Conservation (phyloP, 2,797 vertebrate genomes). For the Cephalopachus bancanus region DNA sequence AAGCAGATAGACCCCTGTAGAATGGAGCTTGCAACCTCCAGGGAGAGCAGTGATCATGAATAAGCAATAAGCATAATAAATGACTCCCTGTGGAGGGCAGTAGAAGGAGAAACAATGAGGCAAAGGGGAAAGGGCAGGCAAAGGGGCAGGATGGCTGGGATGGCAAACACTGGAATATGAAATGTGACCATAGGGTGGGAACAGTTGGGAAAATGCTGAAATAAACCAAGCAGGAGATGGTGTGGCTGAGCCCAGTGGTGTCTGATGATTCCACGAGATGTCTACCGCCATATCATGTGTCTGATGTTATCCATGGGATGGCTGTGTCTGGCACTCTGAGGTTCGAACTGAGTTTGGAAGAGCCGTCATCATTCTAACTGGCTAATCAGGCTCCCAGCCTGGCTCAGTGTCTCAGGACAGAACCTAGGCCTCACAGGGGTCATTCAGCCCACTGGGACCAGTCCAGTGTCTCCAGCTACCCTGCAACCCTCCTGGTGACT, state of each 20-base stretch:
- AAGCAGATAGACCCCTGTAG: not conserved
- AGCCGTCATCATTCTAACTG: not conserved
- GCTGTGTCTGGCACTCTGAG: not conserved
- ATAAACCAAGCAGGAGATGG: not conserved
- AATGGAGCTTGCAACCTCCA: rapidly evolving
- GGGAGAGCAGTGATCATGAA: not conserved
- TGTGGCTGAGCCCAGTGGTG: not conserved
- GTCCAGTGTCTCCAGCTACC: not conserved
- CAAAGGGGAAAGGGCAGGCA: not conserved
- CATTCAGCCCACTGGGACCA: not conserved
- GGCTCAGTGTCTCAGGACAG: not conserved
- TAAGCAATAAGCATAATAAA: not conserved
- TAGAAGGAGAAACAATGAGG: not conserved
- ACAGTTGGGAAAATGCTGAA: not conserved
- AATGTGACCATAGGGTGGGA: not conserved
- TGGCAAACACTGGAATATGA: not conserved
- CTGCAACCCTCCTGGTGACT: not conserved
- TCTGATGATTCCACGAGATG: not conserved
- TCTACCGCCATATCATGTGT: no score
- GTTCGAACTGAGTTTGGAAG: not conserved
- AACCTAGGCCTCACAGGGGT: not conserved
- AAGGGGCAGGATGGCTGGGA: no score
- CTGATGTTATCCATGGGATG: not conserved
- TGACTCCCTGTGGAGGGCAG: not conserved
- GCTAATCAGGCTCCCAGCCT: not conserved